Evolutionary conservation across 92 coral and sea anemone species (phyloP).

Genomic region (Hydrozoanthus gracilis): DNA sequence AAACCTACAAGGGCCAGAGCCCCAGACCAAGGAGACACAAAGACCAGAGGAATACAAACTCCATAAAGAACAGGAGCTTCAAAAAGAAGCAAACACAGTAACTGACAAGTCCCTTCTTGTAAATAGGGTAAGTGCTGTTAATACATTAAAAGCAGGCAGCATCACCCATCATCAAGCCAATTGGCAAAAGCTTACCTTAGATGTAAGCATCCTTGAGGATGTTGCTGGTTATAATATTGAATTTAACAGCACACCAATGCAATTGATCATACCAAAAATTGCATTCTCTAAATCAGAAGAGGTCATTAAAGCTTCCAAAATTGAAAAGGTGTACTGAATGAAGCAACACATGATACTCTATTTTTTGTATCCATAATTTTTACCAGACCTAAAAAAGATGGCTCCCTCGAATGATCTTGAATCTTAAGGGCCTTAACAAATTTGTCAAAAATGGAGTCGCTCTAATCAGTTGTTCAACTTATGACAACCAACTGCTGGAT

Average conservation of each 20-base stretch:
- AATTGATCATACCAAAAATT: background rate
- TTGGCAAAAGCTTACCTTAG: too few relatives aligned
- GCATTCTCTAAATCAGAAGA: background rate
- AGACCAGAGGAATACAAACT: background rate
- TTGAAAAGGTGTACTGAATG: background rate
- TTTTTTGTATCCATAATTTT: background rate
- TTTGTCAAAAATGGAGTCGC: too few relatives aligned
- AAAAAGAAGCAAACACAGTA: background rate
- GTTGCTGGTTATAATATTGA: background rate
- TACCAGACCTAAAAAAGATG: slow-evolving; percentile 50
- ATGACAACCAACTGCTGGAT: too few relatives aligned
- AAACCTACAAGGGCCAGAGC: slow-evolving; percentile 53
- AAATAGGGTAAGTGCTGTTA: too few relatives aligned
- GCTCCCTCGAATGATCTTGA: slow-evolving; percentile 40
- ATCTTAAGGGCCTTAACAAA: background rate
- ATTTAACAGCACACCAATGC: background rate
- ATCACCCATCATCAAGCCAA: too few relatives aligned
- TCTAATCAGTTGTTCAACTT: too few relatives aligned
- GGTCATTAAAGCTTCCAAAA: background rate
- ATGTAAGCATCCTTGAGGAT: background rate
- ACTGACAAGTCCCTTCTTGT: background rate
- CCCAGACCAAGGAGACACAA: slow-evolving; percentile 57
- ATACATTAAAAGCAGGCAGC: background rate
- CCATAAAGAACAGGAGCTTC: background rate
- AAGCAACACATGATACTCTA: background rate